A percentile compares a stretch with the other conserved stretches of the same genome.
Conservation (phyloP, 2,797 vertebrate genomes). For the Mormyrus hasselquistii region DNA sequence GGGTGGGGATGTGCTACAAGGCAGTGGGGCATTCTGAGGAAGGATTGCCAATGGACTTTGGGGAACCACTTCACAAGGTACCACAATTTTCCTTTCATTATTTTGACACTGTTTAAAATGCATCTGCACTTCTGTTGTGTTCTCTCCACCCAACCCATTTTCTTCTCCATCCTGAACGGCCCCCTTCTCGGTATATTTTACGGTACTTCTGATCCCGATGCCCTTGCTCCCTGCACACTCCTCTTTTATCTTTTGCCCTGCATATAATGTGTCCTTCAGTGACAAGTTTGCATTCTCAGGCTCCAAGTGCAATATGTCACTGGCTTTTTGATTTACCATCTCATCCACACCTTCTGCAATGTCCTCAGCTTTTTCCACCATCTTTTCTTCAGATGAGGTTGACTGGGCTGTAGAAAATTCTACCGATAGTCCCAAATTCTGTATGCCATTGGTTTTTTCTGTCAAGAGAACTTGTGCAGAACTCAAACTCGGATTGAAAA, state of each 20-base stretch:
- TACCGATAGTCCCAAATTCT: constrained; percentile 62
- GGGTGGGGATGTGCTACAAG: constrained; percentile 50
- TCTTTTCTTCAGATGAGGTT: constrained; percentile 43
- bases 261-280: constrained; percentile 31
- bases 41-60: constrained; percentile 46
- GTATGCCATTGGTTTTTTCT: constrained; percentile 67
- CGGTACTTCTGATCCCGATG: constrained; percentile 25
- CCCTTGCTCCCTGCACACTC: constrained; percentile 31
- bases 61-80: constrained; percentile 25
- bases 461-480: constrained; percentile 67
- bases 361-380: constrained; percentile 20
- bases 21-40: constrained; percentile 52
- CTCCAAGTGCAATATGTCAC: constrained; percentile 35
- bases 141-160: constrained; percentile 47
- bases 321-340: background rate
- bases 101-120: constrained; percentile 38
- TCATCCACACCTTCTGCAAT: constrained; percentile 23
- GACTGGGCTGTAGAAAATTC: constrained; percentile 45
- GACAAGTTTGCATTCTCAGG: constrained; percentile 35
- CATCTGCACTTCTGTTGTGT: constrained; percentile 27
- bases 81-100: constrained; percentile 41
- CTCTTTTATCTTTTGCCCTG: constrained; percentile 34
- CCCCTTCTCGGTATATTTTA: constrained; percentile 42
- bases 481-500: constrained; percentile 66
- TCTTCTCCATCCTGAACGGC: constrained; percentile 31